Evolutionary conservation across 2,797 vertebrate genomes (phyloP), one percentile per base, ranked within the genome.

Genomic region (Lepus oiostolus): DNA sequence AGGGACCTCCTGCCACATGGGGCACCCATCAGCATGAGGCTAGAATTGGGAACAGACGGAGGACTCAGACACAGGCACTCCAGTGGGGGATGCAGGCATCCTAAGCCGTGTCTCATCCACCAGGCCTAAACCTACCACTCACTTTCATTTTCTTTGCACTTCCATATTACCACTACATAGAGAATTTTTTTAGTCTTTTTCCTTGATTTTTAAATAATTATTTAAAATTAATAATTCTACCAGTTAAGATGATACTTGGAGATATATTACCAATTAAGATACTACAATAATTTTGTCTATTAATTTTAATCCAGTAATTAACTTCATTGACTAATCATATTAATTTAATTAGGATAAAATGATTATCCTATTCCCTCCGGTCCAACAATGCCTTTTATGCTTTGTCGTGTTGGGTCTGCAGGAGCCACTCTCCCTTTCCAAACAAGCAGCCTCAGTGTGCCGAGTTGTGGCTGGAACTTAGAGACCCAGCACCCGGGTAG

Each of bases 61-160:
- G 54, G 54, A 16, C 54, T 58, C 19, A 58, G 19, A 58, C 14
- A 16, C 54, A 58, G 54, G 54, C 54, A 58, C 54, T 58, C 17
- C 54, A 58, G 54, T 58, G 54, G 54, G 54, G 17, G 54, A 21
- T 58, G 54, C 54, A 58, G 54, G 54, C 54, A 21, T 16, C 17
- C 54, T 17, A 58, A 58, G 54, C 14, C 19, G 8, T 58, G 54
- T 58, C 54, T 58, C 19, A 58, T 16, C 54, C 54, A 58, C 54
- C 19, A 17, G 54, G 54, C 54, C 54, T 58, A 58, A 58, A 58
- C 54, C 14, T 21, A 19, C 13, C 19, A 21, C 14, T 68, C 21
- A 24, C 35, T 65, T 94, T 90, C 42, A 26, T 47, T 87, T 63
- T 70, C 28, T 77, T 77, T 93, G 60, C 81, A 54, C 28, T 65